Percentiles rank a stretch among this genome's conserved stretches.
Conservation (phyloP, 2,113 vertebrate species). For the Fulmarus glacialis region DNA sequence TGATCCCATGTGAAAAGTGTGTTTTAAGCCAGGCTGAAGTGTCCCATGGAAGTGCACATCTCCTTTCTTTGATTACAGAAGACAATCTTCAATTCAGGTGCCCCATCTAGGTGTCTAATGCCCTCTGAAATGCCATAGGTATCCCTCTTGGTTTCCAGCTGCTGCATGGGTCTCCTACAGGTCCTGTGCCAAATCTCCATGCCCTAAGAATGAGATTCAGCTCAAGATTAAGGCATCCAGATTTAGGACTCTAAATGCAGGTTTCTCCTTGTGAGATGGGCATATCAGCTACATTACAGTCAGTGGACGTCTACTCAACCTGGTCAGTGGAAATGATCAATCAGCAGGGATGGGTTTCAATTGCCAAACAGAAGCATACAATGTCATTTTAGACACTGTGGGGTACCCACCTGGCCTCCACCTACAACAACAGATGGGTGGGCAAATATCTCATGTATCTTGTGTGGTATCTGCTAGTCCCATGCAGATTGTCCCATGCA, state of each 20-base stretch:
- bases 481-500: no score
- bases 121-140: not conserved
- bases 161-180: not conserved
- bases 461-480: not conserved
- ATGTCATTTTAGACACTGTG: no score
- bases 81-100: not conserved
- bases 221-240: not conserved
- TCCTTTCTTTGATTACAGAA: not conserved
- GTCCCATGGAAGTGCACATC: not conserved
- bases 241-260: not conserved
- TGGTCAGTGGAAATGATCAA: not conserved
- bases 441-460: not conserved
- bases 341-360: not conserved
- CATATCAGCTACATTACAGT: not conserved
- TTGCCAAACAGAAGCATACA: not conserved
- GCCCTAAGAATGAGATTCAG: not conserved
- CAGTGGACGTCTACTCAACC: not conserved
- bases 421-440: not conserved
- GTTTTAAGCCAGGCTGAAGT: not conserved
- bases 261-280: not conserved
- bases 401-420: not conserved
- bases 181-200: not conserved
- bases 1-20: not conserved
- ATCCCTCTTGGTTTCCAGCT: not conserved
- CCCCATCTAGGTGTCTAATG: not conserved